Percentiles rank a stretch among this genome's conserved stretches.
Conservation (phyloP, 2,797 vertebrate genomes). For the Kryptolebias ocellatus region DNA sequence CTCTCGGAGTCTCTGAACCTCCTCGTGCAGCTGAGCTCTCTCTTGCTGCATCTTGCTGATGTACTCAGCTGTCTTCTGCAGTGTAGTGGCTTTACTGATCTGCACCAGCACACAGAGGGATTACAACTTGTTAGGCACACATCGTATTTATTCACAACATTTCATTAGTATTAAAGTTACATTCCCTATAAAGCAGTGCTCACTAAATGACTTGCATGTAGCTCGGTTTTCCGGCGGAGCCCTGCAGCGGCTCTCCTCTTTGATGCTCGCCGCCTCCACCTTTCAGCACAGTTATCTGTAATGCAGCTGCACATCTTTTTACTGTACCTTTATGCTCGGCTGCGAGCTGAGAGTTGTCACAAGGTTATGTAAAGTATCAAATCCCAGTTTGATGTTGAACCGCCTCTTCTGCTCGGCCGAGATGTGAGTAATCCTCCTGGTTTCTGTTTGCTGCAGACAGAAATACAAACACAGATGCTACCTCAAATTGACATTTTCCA, state of each 20-base stretch:
- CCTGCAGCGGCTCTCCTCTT: conserved; percentile 5
- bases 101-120: conserved; percentile 60
- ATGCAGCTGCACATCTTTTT: conserved; percentile 14
- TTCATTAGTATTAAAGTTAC: not conserved
- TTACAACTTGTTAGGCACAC: conserved; percentile 13
- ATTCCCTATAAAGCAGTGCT: not conserved
- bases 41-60: conserved; percentile 97
- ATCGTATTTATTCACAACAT: not conserved
- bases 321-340: conserved; percentile 91
- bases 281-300: conserved; percentile 21
- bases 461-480: conserved; percentile 15
- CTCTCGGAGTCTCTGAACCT: conserved; percentile 89
- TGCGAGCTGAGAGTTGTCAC: conserved; percentile 93
- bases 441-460: conserved; percentile 83
- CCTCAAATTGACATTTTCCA: not conserved
- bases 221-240: not conserved
- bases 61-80: conserved; percentile 97
- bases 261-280: conserved; percentile 8
- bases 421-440: conserved; percentile 93
- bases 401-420: conserved; percentile 97
- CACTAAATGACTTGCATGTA: not conserved
- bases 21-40: conserved; percentile 89
- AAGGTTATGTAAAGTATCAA: conserved; percentile 92
- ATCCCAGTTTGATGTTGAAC: conserved; percentile 98
- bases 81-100: conserved; percentile 96